Conservation (phyloP, 1,140 invertebrate species). For the Papilio glaucus region DNA sequence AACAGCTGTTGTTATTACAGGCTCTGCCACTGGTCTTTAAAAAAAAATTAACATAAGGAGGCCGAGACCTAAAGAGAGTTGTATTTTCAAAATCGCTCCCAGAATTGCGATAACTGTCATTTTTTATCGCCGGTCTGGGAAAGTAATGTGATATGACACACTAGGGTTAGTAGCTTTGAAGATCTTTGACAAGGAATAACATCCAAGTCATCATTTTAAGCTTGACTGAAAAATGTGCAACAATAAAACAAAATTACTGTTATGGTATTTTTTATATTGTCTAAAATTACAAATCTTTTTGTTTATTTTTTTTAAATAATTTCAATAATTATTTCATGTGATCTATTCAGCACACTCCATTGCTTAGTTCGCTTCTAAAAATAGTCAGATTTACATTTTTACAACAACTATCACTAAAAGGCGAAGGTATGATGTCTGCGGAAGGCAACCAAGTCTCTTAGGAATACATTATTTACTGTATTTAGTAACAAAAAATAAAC, state of each 20-base stretch:
- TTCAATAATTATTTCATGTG: constrained; percentile 73
- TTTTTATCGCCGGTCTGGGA: too few species aligned
- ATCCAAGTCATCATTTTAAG: too few species aligned
- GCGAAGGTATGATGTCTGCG: constrained; percentile 32
- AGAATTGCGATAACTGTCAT: too few species aligned
- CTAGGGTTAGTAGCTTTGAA: too few species aligned
- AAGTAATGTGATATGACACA: too few species aligned
- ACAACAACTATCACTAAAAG: constrained; percentile 60
- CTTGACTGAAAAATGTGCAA: background rate
- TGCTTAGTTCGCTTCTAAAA: constrained; percentile 62
- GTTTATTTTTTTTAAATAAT: constrained; percentile 55
- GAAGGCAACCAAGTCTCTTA: constrained; percentile 39
- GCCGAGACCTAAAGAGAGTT: too few species aligned
- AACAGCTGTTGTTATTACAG: too few species aligned
- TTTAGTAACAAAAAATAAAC: background rate
- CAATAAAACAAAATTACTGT: constrained; percentile 61
- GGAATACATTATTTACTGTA: background rate
- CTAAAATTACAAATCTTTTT: constrained; percentile 81
- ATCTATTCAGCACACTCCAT: constrained; percentile 69
- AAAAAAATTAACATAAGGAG: too few species aligned
- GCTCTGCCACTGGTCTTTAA: too few species aligned
- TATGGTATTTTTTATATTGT: constrained; percentile 68
- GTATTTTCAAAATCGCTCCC: too few species aligned
- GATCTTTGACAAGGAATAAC: too few species aligned
- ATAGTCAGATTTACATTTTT: constrained; percentile 78